Conservation (phyloP, 2,113 vertebrate genomes). For the Mesitornis unicolor region DNA sequence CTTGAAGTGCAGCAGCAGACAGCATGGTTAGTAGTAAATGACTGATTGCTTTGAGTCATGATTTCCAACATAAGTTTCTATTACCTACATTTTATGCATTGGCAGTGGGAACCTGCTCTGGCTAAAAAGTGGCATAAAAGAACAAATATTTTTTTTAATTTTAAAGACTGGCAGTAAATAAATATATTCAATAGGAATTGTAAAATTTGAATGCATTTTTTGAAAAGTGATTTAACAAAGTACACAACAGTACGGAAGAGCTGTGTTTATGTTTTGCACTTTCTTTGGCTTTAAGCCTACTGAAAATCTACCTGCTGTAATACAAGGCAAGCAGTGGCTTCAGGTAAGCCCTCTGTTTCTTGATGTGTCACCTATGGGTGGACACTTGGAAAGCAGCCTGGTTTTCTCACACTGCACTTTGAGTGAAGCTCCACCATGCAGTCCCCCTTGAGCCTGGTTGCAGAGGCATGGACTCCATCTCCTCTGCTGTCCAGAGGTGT, state of each 20-base stretch:
- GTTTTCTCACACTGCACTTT: neutral
- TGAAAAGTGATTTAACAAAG: neutral
- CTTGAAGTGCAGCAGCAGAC: neutral
- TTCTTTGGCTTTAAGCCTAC: neutral
- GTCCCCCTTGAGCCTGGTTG: neutral
- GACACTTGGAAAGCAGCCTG: neutral
- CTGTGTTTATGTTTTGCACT: neutral
- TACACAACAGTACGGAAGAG: fast-evolving
- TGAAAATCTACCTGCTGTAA: neutral
- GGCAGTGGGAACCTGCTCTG: neutral
- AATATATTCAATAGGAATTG: neutral
- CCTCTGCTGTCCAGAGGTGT: neutral
- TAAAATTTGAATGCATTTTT: neutral
- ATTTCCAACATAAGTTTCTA: neutral
- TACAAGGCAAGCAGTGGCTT: neutral
- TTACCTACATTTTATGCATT: neutral
- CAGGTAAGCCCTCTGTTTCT: neutral
- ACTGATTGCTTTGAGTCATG: neutral
- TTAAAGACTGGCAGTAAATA: neutral
- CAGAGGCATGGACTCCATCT: fast-evolving
- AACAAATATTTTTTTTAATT: neutral
- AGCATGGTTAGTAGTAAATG: neutral
- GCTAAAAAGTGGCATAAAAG: neutral
- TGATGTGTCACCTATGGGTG: neutral
- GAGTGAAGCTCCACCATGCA: neutral